Conservation (phyloP, 2,113 vertebrate species). For the Marmota flaviventris region DNA sequence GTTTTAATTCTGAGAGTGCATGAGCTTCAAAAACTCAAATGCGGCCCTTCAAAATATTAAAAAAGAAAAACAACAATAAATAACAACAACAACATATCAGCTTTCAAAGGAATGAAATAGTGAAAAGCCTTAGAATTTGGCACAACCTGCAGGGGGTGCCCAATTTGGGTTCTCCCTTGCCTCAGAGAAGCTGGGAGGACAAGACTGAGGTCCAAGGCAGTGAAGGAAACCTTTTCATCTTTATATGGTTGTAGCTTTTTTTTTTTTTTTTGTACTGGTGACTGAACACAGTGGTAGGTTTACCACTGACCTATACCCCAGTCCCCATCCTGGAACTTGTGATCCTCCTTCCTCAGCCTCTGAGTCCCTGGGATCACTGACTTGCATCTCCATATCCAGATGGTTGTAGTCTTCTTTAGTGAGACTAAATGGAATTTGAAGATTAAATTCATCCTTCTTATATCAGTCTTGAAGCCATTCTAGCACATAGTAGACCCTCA, state of each 20-base stretch:
- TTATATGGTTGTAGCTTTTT: neutral
- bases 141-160: slow-evolving; percentile 62
- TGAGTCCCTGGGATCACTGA: too few relatives aligned
- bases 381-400: too few relatives aligned
- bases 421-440: slow-evolving; percentile 19
- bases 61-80: neutral
- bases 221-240: neutral
- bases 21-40: slow-evolving; percentile 9
- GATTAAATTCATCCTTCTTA: slow-evolving; percentile 27
- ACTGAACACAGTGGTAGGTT: too few relatives aligned
- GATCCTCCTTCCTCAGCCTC: too few relatives aligned
- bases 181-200: neutral
- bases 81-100: neutral
- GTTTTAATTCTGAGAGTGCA: slow-evolving; percentile 63
- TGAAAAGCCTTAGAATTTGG: neutral
- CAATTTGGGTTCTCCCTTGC: slow-evolving; percentile 9
- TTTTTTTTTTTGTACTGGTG: too few relatives aligned
- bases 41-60: slow-evolving; percentile 18
- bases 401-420: neutral
- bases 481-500: slow-evolving; percentile 50
- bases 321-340: too few relatives aligned
- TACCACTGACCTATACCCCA: too few relatives aligned
- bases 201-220: neutral
- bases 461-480: neutral
- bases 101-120: neutral